A percentile compares a stretch with the other conserved stretches of the same genome.
These are phyloP conservation scores for Fukomys damarensis DNA, from an alignment of 2,113 vertebrate species.

Conservation along the genomic window DNA sequence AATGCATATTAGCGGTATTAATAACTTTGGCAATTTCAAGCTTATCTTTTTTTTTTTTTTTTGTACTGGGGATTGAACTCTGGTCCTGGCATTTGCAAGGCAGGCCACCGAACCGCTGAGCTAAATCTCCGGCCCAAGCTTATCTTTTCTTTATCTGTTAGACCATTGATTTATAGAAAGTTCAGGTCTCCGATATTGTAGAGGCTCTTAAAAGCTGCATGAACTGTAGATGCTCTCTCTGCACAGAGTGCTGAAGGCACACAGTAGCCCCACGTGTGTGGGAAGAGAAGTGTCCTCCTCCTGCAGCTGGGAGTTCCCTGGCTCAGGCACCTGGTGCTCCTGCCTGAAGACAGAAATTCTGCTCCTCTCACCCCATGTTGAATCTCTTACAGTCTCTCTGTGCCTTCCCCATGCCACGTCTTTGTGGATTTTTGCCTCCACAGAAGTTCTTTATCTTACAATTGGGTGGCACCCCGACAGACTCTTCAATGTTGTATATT, in stretches of 20 bases:
- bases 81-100: no score
- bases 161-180: no score
- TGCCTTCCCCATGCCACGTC: neutral
- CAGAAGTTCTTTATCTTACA: neutral
- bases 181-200: neutral
- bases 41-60: neutral
- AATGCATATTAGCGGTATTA: neutral
- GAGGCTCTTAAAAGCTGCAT: neutral
- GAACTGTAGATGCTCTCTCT: neutral
- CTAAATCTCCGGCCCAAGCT: no score
- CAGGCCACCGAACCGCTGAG: no score
- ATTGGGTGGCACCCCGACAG: neutral
- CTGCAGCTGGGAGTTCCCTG: no score
- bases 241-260: fast-evolving
- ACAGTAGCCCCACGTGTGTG: fast-evolving
- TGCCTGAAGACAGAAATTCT: neutral
- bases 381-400: neutral
- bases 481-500: neutral
- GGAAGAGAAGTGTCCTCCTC: no score
- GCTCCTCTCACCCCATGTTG: neutral
- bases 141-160: neutral
- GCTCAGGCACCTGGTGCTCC: neutral
- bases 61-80: no score
- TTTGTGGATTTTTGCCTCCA: neutral
- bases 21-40: neutral